Evolutionary conservation across 1,140 invertebrate species (phyloP).

Genomic region (Drosophila suzukii): DNA sequence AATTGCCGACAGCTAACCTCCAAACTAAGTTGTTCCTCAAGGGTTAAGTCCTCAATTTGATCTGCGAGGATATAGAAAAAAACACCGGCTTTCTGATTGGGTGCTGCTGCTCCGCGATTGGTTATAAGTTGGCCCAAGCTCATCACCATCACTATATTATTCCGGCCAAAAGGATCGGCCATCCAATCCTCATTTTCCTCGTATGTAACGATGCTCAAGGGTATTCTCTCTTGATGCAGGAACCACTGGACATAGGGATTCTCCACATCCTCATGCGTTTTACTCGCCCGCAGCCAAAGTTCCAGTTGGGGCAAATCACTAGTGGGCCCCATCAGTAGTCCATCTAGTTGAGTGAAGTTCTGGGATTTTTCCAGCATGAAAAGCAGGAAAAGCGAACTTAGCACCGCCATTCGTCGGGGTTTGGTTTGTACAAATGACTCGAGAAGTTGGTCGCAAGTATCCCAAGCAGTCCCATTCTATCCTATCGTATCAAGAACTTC

Average conservation of each 20-base stretch:
- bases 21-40: constrained; percentile 21
- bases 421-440: constrained; percentile 48
- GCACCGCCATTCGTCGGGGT: constrained; percentile 31
- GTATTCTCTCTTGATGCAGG: constrained; percentile 20
- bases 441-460: neutral
- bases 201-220: constrained; percentile 38
- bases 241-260: constrained; percentile 59
- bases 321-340: constrained; percentile 35
- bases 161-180: constrained; percentile 16
- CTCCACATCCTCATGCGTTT: constrained; percentile 31
- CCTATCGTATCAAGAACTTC: neutral
- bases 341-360: constrained; percentile 19
- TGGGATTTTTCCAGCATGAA: constrained; percentile 1
- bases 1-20: constrained; percentile 45
- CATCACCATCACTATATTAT: constrained; percentile 39
- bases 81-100: constrained; percentile 26
- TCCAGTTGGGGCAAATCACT: constrained; percentile 39
- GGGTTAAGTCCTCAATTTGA: constrained; percentile 6
- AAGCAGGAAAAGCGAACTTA: constrained; percentile 1
- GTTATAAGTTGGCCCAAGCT: constrained; percentile 30
- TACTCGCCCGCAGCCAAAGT: constrained; percentile 34
- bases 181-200: constrained; percentile 9
- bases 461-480: neutral
- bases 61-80: constrained; percentile 57
- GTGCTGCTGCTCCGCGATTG: constrained; percentile 22